Evolutionary conservation across 2,797 vertebrate genomes (phyloP), one percentile per base, ranked within the genome.

Genomic region (Syngnathus acus): DNA sequence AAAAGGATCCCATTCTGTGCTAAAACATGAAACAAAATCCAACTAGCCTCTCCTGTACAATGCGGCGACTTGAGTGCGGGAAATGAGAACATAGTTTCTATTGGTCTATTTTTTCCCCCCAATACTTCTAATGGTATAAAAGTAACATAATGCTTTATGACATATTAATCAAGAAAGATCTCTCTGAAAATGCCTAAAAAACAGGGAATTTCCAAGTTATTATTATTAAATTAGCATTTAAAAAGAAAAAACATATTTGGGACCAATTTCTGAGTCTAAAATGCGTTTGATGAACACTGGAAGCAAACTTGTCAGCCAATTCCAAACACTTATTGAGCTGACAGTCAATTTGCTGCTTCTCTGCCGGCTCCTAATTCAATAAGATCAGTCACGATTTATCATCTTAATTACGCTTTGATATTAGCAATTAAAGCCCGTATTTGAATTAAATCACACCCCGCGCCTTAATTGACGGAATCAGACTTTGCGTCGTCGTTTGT

Each of bases 261-360:
- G 40, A 62, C 32, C 38, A 68, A 47, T 76, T 76, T 82, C 64
- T 62, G 21, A 57, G 55, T 57, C 51, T 62, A 68, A 76, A 85
- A 80, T 80, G 79, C 45, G 19, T 84, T 86, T 81, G 72, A 83
- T 79, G 80, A 71, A 68, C 78, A 68, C 78, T 73, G 77, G 72
- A 84, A 79, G 77, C 74, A 89, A 88, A 89, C 82, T 88, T 87
- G 85, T 82, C 68, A 76, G 68, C 82, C 87, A 88, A 91, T 89
- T 89, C 89, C 79, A 68, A 84, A 79, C 78, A 80, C 84, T 86
- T 89, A 90, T 95, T 89, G 83, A 93, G 93, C 95, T 97, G 94
- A 96, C 90, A 87, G 89, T 89, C 89, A 90, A 91, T 92, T 90
- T 89, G 82, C 84, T 84, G 85, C 75, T 87, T 90, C 86, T 89